Evolutionary conservation across 2,888 invertebrate species (phyloP).

Genomic region (Thymelicus lineola): DNA sequence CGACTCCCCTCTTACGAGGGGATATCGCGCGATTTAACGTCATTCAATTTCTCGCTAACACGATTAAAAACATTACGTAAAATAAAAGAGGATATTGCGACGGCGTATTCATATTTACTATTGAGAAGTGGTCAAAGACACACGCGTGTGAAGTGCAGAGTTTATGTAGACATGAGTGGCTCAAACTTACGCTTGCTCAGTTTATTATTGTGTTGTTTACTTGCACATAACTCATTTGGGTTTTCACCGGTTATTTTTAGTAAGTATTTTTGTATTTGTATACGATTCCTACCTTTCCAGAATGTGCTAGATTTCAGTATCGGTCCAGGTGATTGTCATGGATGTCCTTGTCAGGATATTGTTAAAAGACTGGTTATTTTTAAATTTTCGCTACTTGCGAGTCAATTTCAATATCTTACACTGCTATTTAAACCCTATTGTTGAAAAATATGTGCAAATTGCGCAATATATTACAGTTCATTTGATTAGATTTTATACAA

Average conservation of each 20-base stretch:
- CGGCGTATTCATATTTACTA: slow-evolving; percentile 20
- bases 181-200: slow-evolving; percentile 57
- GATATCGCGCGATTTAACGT: slow-evolving; percentile 21
- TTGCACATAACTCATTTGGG: slow-evolving; percentile 67
- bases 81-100: slow-evolving; percentile 36
- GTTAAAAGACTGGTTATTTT: no score
- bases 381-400: no score
- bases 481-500: no score
- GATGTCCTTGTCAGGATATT: background rate
- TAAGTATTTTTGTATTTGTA: slow-evolving; percentile 56
- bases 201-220: slow-evolving; percentile 53
- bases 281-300: slow-evolving; percentile 40
- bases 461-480: no score
- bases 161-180: slow-evolving; percentile 57
- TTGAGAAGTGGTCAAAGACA: background rate
- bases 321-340: background rate
- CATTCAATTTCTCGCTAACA: slow-evolving; percentile 25
- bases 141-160: slow-evolving; percentile 22
- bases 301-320: slow-evolving; percentile 24
- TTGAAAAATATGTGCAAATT: no score
- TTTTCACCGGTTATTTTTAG: slow-evolving; percentile 78
- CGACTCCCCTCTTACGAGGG: slow-evolving; percentile 8
- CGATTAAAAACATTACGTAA: slow-evolving; percentile 33
- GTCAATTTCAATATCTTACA: no score
- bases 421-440: no score